phyloP scores from a whole-genome alignment of 2,113 vertebrate species.

The Progne subis region DNA sequence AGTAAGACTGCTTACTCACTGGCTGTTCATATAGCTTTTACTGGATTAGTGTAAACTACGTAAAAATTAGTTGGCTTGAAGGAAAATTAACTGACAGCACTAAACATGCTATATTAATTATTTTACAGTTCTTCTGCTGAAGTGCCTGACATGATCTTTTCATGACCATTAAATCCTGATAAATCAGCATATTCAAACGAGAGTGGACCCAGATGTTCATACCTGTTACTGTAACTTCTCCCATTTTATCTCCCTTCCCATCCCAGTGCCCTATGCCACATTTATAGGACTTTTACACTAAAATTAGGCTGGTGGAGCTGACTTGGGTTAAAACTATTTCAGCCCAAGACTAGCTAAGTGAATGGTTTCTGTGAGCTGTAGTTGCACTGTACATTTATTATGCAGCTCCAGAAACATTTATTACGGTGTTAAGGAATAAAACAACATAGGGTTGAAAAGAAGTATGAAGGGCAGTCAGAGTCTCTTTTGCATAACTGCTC shows the following conservation, averaged over 20 bases:
- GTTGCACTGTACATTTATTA: background rate
- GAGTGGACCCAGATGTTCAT: background rate
- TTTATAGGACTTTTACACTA: background rate
- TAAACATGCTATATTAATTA: background rate
- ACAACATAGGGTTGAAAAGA: background rate
- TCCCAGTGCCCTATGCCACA: background rate
- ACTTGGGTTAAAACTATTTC: background rate
- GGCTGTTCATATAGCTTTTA: background rate
- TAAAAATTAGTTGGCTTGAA: background rate
- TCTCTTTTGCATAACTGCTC: background rate
- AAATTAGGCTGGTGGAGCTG: rapidly evolving
- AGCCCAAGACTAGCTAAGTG: background rate
- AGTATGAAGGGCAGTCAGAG: background rate
- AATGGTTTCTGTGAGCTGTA: background rate
- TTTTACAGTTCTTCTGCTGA: background rate
- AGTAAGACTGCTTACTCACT: background rate
- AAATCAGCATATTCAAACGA: background rate
- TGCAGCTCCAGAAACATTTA: background rate
- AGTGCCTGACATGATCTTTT: background rate
- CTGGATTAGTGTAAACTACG: background rate
- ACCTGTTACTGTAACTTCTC: background rate
- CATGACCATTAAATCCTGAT: background rate
- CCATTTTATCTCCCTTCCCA: background rate
- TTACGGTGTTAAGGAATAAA: background rate
- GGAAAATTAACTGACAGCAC: background rate